These are phyloP conservation scores for Megaceryle alcyon DNA, from an alignment of 2,797 vertebrate genomes.

Conservation along the genomic window DNA sequence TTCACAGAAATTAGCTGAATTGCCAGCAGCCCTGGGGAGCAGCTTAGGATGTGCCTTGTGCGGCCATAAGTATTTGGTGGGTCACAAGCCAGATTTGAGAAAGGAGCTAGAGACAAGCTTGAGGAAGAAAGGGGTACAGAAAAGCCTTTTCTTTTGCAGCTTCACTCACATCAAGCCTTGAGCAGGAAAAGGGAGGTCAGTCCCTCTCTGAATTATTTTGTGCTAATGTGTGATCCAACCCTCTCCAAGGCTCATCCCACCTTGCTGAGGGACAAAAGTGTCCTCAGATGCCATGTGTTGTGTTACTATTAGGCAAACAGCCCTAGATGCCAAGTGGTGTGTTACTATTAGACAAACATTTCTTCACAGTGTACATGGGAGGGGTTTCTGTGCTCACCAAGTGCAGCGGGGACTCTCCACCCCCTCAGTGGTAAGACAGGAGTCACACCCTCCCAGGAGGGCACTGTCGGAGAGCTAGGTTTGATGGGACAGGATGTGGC, in stretches of 20 bases:
- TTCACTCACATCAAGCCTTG: neutral
- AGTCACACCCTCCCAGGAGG: rapidly evolving
- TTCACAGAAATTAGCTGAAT: neutral
- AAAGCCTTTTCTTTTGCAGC: neutral
- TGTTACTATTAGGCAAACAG: neutral
- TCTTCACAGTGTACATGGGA: rapidly evolving
- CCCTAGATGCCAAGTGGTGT: neutral
- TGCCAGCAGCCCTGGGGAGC: neutral
- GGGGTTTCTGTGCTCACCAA: neutral
- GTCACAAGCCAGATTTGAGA: neutral
- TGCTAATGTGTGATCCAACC: no score
- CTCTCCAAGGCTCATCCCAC: neutral
- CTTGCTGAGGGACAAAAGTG: neutral
- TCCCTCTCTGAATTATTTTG: neutral
- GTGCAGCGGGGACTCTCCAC: neutral
- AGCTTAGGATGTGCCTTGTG: neutral
- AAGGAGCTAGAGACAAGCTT: neutral
- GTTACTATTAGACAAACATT: neutral
- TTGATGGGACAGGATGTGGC: neutral
- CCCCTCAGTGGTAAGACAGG: rapidly evolving
- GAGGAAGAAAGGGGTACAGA: neutral
- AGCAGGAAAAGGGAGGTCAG: neutral
- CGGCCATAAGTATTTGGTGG: neutral
- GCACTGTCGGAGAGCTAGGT: neutral
- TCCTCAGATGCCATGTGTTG: neutral